Percentiles rank a stretch among this genome's conserved stretches.
Evolutionary conservation across 2,797 vertebrate genomes (phyloP).

Genomic region (Poecile montanus): DNA sequence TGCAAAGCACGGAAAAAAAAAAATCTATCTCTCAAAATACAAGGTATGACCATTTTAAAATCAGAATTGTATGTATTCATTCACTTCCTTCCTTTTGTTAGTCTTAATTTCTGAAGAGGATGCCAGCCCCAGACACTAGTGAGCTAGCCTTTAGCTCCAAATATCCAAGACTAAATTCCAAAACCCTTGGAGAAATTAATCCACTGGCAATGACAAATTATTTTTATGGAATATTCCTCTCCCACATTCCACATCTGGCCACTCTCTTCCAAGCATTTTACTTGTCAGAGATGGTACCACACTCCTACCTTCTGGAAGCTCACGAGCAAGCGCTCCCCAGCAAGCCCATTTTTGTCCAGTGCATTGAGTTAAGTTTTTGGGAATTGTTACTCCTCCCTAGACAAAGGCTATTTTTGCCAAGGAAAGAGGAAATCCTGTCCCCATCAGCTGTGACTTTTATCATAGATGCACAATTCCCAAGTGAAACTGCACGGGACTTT

Average conservation of each 20-base stretch:
- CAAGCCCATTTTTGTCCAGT: neutral
- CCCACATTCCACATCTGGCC: neutral
- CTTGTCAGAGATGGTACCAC: neutral
- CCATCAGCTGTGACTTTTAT: neutral
- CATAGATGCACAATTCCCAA: neutral
- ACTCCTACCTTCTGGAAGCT: neutral
- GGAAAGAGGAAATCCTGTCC: constrained; percentile 3
- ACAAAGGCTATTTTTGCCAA: constrained; percentile 37
- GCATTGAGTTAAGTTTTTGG: neutral
- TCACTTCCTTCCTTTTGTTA: neutral
- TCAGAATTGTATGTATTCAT: neutral
- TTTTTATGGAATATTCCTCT: neutral
- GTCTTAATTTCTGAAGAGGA: neutral
- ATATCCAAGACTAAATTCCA: neutral
- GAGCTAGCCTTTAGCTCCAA: neutral
- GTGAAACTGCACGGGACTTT: neutral
- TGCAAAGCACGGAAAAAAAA: neutral
- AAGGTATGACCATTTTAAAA: neutral
- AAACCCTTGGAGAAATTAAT: neutral
- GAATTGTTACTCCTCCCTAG: neutral
- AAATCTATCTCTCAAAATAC: neutral
- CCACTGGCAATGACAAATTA: neutral
- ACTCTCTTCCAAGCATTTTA: neutral
- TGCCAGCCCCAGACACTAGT: neutral
- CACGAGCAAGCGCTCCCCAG: neutral